Conservation (phyloP, 2,113 vertebrate species). For the Irena cyanogastra region DNA sequence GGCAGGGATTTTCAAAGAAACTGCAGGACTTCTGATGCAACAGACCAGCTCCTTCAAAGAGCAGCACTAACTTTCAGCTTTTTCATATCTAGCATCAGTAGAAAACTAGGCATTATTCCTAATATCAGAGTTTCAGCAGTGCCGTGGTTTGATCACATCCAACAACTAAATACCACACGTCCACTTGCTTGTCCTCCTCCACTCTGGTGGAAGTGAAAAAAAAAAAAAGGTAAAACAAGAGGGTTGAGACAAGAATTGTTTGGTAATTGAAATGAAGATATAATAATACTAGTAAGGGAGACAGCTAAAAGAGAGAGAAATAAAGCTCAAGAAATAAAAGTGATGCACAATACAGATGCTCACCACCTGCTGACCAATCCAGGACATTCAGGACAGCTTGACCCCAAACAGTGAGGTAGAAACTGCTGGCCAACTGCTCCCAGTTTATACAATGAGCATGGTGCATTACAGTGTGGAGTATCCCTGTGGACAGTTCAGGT, state of each 20-base stretch:
- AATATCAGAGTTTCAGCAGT: not conserved
- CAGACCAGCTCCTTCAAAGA: not conserved
- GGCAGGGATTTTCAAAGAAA: not conserved
- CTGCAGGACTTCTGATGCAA: not conserved
- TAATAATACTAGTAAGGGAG: not conserved
- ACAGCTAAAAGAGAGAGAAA: not conserved
- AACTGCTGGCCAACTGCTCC: not conserved
- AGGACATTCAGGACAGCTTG: not conserved
- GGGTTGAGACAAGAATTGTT: not conserved
- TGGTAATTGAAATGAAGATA: not conserved
- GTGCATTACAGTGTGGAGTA: not conserved
- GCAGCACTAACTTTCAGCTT: not conserved
- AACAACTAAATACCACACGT: not conserved
- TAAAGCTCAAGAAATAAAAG: not conserved
- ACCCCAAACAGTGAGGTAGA: too few relatives aligned
- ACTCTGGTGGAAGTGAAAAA: not conserved
- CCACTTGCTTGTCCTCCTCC: not conserved
- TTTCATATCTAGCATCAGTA: not conserved
- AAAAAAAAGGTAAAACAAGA: not conserved
- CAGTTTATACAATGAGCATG: not conserved
- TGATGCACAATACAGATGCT: not conserved
- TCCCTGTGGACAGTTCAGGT: not conserved
- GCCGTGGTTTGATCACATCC: not conserved
- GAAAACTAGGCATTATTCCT: not conserved
- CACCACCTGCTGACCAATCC: not conserved